Evolutionary conservation across 2,113 vertebrate species (phyloP), one percentile per base, ranked within the genome.

Genomic region (Aspidoscelis tigris): DNA sequence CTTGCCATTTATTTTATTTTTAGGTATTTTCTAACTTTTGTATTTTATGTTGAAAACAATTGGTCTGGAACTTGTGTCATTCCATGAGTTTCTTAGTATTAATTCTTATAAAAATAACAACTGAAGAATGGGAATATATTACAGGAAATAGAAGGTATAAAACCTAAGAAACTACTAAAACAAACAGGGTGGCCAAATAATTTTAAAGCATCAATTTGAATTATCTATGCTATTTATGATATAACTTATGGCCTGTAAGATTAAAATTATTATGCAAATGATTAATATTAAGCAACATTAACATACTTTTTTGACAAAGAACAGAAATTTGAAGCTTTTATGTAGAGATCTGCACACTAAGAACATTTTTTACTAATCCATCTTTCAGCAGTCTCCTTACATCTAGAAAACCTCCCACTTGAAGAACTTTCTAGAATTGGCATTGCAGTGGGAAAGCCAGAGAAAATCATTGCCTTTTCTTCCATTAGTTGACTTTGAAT

Each of bases 1-100:
- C 61, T 79, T 66, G 61, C 78, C 41, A 79, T 79, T 47, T 26
- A 26, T 78, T 68, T 18, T n/a, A 83, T 69, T 61, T 61, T 61
- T 61, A 61, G 58, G 58, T 16, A 18, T 61, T 61, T 61, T 18
- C 14, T 61, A 61, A 61, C 3, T 61, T 61, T 61, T 61, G 58
- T 61, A 61, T 61, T 61, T 61, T 61, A 61, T 61, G 55, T 12
- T 55, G 14, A 18, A 2, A 61, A 18, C 58, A 61, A 16, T 61
- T 61, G 58, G 18, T 61, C 58, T 61, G 58, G 18, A 61, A 61
- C 18, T 16, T 26, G 26, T 43, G 80, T 18, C 55, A 81, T 44
- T 73, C 18, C 53, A 61, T 39, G 41, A 5, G 39, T 14, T 55
- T 61, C 3, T 44, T 81, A 61, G 55, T 39, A 73, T 64, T 64